These are phyloP conservation scores for Ovis canadensis DNA, from an alignment of 2,113 vertebrate species.

Conservation along the genomic window DNA sequence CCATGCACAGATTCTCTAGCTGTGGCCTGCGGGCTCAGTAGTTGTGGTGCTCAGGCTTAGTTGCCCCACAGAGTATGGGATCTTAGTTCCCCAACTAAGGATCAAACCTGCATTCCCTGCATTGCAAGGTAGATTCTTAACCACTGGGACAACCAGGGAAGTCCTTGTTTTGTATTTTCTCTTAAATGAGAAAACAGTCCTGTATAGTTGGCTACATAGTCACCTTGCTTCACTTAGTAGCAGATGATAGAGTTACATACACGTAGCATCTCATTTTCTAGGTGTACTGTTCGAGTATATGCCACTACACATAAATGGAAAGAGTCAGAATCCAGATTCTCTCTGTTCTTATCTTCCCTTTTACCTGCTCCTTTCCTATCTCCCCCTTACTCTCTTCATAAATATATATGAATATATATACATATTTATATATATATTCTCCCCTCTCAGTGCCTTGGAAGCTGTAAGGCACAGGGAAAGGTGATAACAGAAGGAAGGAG, in stretches of 20 bases:
- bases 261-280: background rate
- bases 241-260: background rate
- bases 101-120: background rate
- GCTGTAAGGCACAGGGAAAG: conserved; percentile 54
- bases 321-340: conserved; percentile 77
- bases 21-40: background rate
- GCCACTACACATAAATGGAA: conserved; percentile 76
- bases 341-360: conserved; percentile 31
- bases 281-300: conserved; percentile 9
- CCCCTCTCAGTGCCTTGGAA: conserved; percentile 78
- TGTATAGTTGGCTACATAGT: background rate
- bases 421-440: background rate
- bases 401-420: background rate
- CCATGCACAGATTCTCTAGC: background rate
- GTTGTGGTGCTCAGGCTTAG: background rate
- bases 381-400: background rate
- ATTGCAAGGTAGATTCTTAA: background rate
- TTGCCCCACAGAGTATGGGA: background rate
- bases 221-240: conserved; percentile 49
- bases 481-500: conserved; percentile 62
- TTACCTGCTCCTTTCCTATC: background rate
- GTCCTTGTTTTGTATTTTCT: background rate
- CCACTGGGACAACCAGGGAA: background rate
- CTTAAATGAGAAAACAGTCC: background rate
- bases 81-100: background rate